Percentiles rank a stretch among this genome's conserved stretches.
phyloP scores from a whole-genome alignment of 2,888 invertebrate species.

The Himalopsyche tibetana region DNA sequence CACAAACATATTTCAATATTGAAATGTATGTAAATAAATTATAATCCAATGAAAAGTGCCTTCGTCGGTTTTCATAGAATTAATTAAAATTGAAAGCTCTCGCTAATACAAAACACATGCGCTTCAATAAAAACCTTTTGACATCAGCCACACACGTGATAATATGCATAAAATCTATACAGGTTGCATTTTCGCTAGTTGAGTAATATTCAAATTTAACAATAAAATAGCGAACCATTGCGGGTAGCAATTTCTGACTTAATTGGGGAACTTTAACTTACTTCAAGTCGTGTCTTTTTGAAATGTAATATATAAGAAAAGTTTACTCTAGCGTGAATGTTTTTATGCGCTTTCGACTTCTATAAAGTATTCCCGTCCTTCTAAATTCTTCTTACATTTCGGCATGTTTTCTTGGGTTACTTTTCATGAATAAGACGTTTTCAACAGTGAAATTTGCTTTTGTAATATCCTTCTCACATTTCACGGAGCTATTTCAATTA shows the following conservation, averaged over 20 bases:
- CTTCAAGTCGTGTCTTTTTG: background rate
- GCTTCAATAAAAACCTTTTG: too few relatives aligned
- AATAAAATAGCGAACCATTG: background rate
- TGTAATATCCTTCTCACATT: slow-evolving; percentile 5
- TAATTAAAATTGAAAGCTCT: background rate
- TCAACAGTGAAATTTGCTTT: slow-evolving; percentile 19
- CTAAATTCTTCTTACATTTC: background rate
- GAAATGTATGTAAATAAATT: too few relatives aligned
- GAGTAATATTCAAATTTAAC: background rate
- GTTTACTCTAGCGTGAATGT: slow-evolving; percentile 22
- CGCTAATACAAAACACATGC: background rate
- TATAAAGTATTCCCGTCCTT: slow-evolving; percentile 30
- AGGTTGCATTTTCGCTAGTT: background rate
- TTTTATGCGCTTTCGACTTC: slow-evolving; percentile 26
- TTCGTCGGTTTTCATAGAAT: too few relatives aligned
- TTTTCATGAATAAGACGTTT: background rate
- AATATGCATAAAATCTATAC: too few relatives aligned
- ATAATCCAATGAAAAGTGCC: too few relatives aligned
- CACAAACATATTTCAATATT: too few relatives aligned
- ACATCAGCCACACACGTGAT: too few relatives aligned
- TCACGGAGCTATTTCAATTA: slow-evolving; percentile 23
- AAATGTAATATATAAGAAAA: slow-evolving; percentile 25
- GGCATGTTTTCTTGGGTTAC: background rate
- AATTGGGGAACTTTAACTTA: slow-evolving; percentile 36
- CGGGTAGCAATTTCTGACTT: slow-evolving; percentile 9